Base-by-base conservation (phyloP, 2,113 vertebrate genomes). In the Brachyhypopomus gauderio region DNA sequence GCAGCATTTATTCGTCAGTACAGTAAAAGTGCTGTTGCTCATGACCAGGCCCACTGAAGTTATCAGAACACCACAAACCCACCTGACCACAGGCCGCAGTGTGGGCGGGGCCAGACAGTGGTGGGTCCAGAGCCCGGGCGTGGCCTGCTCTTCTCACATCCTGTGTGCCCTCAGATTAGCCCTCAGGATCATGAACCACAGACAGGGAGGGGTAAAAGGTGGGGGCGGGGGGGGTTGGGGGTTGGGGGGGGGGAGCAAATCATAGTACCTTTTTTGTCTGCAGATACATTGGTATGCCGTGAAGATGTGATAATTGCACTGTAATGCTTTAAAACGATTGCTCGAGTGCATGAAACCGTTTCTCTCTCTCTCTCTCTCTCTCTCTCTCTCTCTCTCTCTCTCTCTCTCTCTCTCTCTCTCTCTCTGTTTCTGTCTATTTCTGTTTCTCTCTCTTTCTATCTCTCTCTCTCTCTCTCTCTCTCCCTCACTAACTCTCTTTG, bases 311-410 rank as follows among this genome's bases (percentile, higher is more conserved):
- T 88, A 78, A 86, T 89, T 90, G 84, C 72, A 84, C 81, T 86
- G 94, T 94, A 95, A 93, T 92, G 91, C 91, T 95, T 94, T 94
- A 92, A 93, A 94, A 93, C 88, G 92, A 94, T 93, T 95, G 91
- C 91, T 95, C 91, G 91, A 95, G 93, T 92, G 93, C 92, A 80
- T 80, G 90, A 91, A 94, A 93, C 90, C 71, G 34, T 48, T 27
- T 73, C 71, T 30, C 19, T 30, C 27, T 67, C 27, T 67, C 16
- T 34, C 34, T 34, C 30, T 19, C 17, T 41, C 34, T 70, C 8
- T 34, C 90, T 88, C 85, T 87, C 90, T 92, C 88, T 90, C 93
- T 84, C 4, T 36, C 36, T 73, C 14, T 45, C 52, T 22, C 17
- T 71, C n/a, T 77, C 25, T 38, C 27, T 75, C 55, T 27, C 8